Percentiles rank a stretch among this genome's conserved stretches.
These are phyloP conservation scores for Napeogenes sylphis DNA, from an alignment of 2,888 invertebrate genomes.

Conservation along the genomic window DNA sequence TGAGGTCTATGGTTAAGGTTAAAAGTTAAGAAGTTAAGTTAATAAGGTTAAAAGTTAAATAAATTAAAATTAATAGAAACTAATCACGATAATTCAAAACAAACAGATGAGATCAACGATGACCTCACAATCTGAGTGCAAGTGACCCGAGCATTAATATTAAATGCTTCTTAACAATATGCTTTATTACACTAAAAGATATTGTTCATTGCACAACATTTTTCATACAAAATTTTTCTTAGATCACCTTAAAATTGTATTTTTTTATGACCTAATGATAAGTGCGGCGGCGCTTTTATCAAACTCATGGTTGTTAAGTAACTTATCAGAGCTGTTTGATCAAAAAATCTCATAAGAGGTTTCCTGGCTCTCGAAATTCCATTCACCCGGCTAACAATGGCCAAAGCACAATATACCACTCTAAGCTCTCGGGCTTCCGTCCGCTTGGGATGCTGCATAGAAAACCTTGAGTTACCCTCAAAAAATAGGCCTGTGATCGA, in stretches of 20 bases:
- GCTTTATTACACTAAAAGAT: too few species aligned
- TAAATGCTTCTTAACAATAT: constrained; percentile 4
- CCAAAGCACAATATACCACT: constrained; percentile 37
- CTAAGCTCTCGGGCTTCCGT: constrained; percentile 48
- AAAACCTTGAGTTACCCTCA: constrained; percentile 7
- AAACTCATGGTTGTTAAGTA: constrained; percentile 25
- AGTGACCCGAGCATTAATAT: constrained; percentile 5
- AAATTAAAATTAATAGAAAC: too few species aligned
- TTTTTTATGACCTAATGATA: too few species aligned
- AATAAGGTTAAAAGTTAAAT: too few species aligned
- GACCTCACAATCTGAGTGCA: constrained; percentile 50
- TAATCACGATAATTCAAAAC: too few species aligned
- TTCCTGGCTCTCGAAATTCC: constrained; percentile 55
- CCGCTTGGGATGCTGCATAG: constrained; percentile 25
- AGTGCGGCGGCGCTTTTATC: constrained; percentile 28
- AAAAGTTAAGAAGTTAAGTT: too few species aligned
- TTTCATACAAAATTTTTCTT: too few species aligned
- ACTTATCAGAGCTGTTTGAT: constrained; percentile 39
- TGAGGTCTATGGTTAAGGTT: too few species aligned
- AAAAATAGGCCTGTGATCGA: not conserved
- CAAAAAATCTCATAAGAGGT: constrained; percentile 50
- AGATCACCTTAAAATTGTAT: too few species aligned
- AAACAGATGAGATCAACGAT: constrained; percentile 58
- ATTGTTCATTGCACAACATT: too few species aligned
- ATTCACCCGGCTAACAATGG: constrained; percentile 47